Evolutionary conservation across 2,113 vertebrate genomes (phyloP).

Genomic region (Tichodroma muraria): DNA sequence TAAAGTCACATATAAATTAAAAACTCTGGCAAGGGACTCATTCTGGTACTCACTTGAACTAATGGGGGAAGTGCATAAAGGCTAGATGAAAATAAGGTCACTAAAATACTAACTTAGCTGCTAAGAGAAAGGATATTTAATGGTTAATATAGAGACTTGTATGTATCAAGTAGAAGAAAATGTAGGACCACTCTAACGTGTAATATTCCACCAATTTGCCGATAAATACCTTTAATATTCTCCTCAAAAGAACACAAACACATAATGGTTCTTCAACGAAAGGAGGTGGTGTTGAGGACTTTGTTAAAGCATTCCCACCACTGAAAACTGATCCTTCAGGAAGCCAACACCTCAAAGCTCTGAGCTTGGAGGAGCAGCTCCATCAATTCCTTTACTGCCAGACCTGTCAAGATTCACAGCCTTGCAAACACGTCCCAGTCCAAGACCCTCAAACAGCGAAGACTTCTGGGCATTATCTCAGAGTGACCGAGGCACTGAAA

Average conservation of each 20-base stretch:
- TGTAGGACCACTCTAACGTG: background rate
- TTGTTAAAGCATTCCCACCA: background rate
- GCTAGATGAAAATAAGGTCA: background rate
- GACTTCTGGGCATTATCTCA: background rate
- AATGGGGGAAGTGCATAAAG: background rate
- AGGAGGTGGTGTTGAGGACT: accelerated
- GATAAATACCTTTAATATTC: background rate
- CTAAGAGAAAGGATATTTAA: background rate
- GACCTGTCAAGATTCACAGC: background rate
- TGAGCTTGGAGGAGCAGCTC: background rate
- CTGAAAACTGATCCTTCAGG: background rate
- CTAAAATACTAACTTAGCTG: background rate
- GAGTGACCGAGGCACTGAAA: background rate
- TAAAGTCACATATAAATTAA: background rate
- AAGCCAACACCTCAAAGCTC: background rate
- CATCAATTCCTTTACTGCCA: background rate
- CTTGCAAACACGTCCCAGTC: accelerated
- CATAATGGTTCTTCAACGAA: background rate
- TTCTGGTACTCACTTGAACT: background rate
- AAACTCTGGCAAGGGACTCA: background rate
- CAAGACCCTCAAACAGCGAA: background rate
- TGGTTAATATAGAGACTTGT: background rate
- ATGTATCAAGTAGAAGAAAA: background rate
- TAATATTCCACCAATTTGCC: background rate
- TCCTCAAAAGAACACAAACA: background rate